These are phyloP conservation scores for Melozone crissalis DNA, from an alignment of 2,113 vertebrate species.

Conservation along the genomic window DNA sequence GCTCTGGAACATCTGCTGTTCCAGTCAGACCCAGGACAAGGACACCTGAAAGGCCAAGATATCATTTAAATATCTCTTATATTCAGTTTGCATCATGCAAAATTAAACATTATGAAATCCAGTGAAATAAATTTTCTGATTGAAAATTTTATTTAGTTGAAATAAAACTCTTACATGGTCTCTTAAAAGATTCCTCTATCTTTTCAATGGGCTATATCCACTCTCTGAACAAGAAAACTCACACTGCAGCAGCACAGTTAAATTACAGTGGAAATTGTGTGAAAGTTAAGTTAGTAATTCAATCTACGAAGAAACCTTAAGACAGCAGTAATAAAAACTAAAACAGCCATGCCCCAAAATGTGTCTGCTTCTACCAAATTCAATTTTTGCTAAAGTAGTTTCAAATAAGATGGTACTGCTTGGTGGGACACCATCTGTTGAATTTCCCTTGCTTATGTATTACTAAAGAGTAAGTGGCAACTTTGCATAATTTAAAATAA, in stretches of 20 bases:
- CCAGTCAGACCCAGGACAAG: background rate
- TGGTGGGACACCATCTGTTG: constrained; percentile 38
- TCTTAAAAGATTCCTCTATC: background rate
- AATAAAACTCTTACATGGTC: background rate
- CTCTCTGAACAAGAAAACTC: background rate
- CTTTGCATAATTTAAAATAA: constrained; percentile 13
- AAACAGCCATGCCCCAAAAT: background rate
- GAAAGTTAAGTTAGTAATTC: background rate
- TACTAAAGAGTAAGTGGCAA: background rate
- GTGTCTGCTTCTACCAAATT: background rate
- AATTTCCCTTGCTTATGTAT: background rate
- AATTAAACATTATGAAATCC: background rate
- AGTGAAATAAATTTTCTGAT: background rate
- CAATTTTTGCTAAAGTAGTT: constrained; percentile 13
- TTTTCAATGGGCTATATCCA: background rate
- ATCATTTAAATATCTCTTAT: background rate
- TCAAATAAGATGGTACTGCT: constrained; percentile 9
- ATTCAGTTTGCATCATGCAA: background rate
- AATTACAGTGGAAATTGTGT: background rate
- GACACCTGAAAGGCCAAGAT: background rate
- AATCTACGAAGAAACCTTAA: background rate
- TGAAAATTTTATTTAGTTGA: background rate
- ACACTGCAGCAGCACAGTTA: background rate
- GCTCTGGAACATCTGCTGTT: background rate
- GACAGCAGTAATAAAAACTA: background rate